Conservation (phyloP, 2,888 invertebrate genomes). For the Sepioteuthis lessoniana region DNA sequence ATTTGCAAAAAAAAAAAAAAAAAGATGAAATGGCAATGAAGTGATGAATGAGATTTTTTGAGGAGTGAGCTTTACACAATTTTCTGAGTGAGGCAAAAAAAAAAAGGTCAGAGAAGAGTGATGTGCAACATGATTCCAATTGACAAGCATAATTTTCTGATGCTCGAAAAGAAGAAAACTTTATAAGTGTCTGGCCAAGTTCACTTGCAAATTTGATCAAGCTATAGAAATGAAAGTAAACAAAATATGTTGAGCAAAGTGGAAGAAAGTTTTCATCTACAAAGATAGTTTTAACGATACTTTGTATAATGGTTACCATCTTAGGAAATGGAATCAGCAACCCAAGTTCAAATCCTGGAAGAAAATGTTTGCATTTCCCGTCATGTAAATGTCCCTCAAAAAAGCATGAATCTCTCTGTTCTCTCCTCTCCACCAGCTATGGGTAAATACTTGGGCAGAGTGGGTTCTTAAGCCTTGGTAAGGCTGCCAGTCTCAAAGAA, state of each 20-base stretch:
- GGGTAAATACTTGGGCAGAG: no score
- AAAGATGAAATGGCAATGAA: background rate
- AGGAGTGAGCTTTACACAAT: background rate
- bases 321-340: no score
- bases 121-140: background rate
- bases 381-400: no score
- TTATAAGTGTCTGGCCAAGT: background rate
- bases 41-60: background rate
- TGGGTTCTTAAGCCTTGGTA: no score
- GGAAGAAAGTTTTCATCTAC: background rate
- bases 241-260: background rate
- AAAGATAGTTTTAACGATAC: background rate
- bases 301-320: background rate
- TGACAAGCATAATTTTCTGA: background rate
- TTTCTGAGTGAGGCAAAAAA: background rate
- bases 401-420: no score
- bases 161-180: background rate
- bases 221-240: background rate
- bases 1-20: background rate
- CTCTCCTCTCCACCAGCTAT: no score
- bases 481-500: no score
- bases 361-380: no score
- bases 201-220: background rate
- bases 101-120: background rate
- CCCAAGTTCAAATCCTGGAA: no score